Evolutionary conservation across 2,113 vertebrate genomes (phyloP), one percentile per base, ranked within the genome.

Genomic region (Phaetusa simplex): DNA sequence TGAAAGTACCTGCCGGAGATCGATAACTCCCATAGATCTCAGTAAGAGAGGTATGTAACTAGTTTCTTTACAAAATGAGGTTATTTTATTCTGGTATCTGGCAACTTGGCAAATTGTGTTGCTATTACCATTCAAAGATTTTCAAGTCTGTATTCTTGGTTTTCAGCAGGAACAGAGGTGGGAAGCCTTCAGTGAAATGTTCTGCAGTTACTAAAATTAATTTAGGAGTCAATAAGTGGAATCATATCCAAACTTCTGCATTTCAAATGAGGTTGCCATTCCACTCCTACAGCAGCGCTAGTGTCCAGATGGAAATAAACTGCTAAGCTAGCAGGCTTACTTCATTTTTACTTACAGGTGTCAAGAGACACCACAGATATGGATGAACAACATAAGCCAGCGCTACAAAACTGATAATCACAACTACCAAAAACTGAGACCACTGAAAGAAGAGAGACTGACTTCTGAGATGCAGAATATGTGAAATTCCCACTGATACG

Each of bases 141-240:
- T 92, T 89, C 61, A 95, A 72, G 92, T 82, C 80, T 90, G 43
- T 82, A 65, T 88, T 91, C 93, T 77, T 90, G 83, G 69, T 82
- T 62, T 81, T 64, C 90, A 81, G 62, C 67, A 88, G 76, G 61
- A 93, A 89, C 65, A 91, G 81, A 82, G 93, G 78, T 89, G 73
- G 88, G 82, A 95, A 96, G 94, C 55, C 80, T 93, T 62, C 67
- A 90, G 32, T 64, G 61, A 88, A 90, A 71, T 61, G 47, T 86
- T 90, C 50, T 86, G 59, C 52, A 76, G 88, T 67, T 69, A 45
- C 86, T 89, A 81, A 82, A 88, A 71, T 84, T 92, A 90, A 86
- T 86, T 95, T 87, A 91, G 66, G 65, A 93, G 61, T 87, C 81
- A 93, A 9, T 86, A 94, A 94, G 43, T 64, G 59, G 64, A 96